Conservation (phyloP, 2,113 vertebrate species). For the Plecotus auritus region DNA sequence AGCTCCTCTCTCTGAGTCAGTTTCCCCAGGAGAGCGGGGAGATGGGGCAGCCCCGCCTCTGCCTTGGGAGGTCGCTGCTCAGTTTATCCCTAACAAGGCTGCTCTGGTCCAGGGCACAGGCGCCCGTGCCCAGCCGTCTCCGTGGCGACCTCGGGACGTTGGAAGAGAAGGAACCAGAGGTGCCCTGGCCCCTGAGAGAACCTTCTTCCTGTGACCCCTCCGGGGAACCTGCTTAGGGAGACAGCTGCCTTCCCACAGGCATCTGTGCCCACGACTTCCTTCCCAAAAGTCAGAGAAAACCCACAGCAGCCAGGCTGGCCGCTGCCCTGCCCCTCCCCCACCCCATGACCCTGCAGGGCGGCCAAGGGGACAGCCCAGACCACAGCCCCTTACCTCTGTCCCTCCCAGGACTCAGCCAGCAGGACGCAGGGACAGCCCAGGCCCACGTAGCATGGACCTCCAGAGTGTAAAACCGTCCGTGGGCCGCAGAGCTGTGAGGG, state of each 20-base stretch:
- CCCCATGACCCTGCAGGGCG: not conserved
- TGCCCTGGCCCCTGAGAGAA: not conserved
- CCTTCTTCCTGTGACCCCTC: not conserved
- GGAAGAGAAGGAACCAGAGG: not conserved
- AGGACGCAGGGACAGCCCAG: not conserved
- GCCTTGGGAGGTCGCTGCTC: too few relatives aligned
- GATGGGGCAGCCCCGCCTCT: not conserved
- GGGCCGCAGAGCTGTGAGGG: fast-evolving
- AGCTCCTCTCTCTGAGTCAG: not conserved
- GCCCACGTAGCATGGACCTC: not conserved
- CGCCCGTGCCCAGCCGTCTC: not conserved
- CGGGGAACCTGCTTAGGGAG: not conserved
- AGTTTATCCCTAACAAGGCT: not conserved
- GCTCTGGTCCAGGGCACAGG: not conserved
- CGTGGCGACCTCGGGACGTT: fast-evolving
- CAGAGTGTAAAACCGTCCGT: not conserved
- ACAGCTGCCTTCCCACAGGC: not conserved
- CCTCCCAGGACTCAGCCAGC: not conserved
- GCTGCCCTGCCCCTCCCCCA: fast-evolving
- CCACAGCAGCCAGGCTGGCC: not conserved
- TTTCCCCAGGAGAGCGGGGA: not conserved
- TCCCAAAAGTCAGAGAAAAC: not conserved
- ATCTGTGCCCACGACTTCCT: not conserved
- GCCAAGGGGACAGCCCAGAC: not conserved
- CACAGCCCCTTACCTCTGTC: not conserved